Conservation (phyloP, 2,888 invertebrate genomes). For the Drosophila putrida region DNA sequence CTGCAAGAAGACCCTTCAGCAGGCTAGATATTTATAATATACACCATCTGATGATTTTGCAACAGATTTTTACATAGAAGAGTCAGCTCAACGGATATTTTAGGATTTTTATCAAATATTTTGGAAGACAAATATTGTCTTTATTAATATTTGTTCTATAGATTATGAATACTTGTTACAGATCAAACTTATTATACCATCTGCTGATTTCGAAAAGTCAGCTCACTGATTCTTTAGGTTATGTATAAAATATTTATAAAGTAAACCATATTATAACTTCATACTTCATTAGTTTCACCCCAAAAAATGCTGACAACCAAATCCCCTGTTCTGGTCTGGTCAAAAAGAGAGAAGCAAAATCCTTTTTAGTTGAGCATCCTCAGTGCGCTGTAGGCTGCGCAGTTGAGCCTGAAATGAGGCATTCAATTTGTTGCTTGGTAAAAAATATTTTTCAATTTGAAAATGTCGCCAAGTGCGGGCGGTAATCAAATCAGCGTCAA, state of each 20-base stretch:
- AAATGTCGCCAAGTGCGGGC: slow-evolving; percentile 39
- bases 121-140: too few species aligned
- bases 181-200: not conserved
- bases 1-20: not conserved
- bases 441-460: slow-evolving; percentile 35
- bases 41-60: not conserved
- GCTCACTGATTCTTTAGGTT: not conserved
- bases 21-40: not conserved
- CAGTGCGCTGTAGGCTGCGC: slow-evolving; percentile 20
- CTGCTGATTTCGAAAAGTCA: not conserved
- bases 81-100: not conserved
- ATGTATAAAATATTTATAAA: not conserved
- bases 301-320: not conserved
- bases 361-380: not conserved
- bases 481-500: slow-evolving; percentile 59
- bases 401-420: slow-evolving; percentile 30
- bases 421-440: slow-evolving; percentile 15
- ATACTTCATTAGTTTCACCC: not conserved
- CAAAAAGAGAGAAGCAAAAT: not conserved
- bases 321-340: not conserved
- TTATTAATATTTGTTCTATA: not conserved
- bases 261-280: not conserved
- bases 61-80: not conserved
- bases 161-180: too few species aligned
- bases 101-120: not conserved